phyloP scores from a whole-genome alignment of 2,113 vertebrate genomes.

The Mirza zaza region DNA sequence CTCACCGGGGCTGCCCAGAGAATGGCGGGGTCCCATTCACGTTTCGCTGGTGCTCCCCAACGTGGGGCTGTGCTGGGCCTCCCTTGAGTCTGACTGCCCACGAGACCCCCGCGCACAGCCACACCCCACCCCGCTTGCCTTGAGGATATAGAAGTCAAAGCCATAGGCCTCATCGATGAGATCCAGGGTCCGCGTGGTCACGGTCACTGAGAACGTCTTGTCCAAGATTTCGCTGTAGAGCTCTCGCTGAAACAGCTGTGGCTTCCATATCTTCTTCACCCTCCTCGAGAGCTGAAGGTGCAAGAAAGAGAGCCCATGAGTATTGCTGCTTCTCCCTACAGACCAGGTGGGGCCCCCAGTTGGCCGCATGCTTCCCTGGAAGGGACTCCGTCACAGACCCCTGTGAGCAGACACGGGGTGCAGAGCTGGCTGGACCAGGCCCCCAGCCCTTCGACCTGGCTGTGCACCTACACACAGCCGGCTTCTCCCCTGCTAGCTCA shows the following conservation, averaged over 20 bases:
- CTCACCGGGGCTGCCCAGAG: neutral
- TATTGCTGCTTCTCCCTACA: too few species aligned
- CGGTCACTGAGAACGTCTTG: conserved; percentile 87
- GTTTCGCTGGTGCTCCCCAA: neutral
- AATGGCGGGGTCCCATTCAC: neutral
- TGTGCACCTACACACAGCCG: neutral
- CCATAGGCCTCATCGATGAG: conserved; percentile 93
- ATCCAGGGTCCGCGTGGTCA: conserved; percentile 92
- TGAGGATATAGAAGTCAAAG: conserved; percentile 97
- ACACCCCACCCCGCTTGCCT: conserved; percentile 77
- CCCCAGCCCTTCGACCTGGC: too few species aligned
- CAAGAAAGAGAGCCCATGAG: neutral
- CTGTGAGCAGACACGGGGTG: fast-evolving
- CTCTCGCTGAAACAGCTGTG: conserved; percentile 90
- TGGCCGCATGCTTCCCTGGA: neutral
- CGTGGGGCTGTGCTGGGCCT: neutral
- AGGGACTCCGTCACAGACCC: neutral
- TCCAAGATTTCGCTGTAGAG: conserved; percentile 97
- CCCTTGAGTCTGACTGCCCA: neutral
- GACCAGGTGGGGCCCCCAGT: too few species aligned
- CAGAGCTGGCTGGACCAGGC: neutral
- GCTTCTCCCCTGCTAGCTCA: neutral
- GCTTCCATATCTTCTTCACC: conserved; percentile 93
- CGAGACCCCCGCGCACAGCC: neutral
- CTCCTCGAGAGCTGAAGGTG: conserved; percentile 87